Evolutionary conservation across 2,113 vertebrate genomes (phyloP).

Genomic region (Ammodytes marinus): DNA sequence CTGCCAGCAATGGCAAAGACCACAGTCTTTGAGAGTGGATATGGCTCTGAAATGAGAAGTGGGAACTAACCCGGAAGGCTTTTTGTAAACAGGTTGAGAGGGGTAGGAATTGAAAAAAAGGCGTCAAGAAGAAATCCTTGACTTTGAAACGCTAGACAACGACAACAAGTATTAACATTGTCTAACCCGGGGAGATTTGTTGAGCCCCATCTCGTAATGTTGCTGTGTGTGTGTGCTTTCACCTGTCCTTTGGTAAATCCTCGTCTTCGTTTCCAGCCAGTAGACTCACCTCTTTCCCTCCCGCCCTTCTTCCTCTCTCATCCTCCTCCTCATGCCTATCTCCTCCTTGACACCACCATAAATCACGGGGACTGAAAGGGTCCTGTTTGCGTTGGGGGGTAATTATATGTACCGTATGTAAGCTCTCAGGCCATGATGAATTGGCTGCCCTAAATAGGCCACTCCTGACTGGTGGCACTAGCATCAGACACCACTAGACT

Average conservation of each 20-base stretch:
- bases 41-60: conserved; percentile 37
- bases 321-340: conserved; percentile 45
- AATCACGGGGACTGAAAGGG: conserved; percentile 76
- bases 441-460: conserved; percentile 83
- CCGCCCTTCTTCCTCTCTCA: background rate
- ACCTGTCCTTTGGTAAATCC: conserved; percentile 32
- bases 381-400: conserved; percentile 81
- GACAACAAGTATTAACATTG: conserved; percentile 36
- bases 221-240: conserved; percentile 18
- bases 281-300: conserved; percentile 20
- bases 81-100: conserved; percentile 30
- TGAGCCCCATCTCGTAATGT: conserved; percentile 31
- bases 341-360: conserved; percentile 77
- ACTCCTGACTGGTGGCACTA: conserved; percentile 80
- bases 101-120: conserved; percentile 35
- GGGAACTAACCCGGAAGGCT: conserved; percentile 16
- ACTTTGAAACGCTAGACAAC: conserved; percentile 32
- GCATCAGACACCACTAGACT: conserved; percentile 42
- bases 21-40: conserved; percentile 30
- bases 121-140: conserved; percentile 18
- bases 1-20: conserved; percentile 17
- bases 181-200: conserved; percentile 30
- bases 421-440: conserved; percentile 82
- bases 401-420: conserved; percentile 81
- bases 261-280: conserved; percentile 32